Evolutionary conservation across 2,113 vertebrate species (phyloP).

Genomic region (Microtus pennsylvanicus): DNA sequence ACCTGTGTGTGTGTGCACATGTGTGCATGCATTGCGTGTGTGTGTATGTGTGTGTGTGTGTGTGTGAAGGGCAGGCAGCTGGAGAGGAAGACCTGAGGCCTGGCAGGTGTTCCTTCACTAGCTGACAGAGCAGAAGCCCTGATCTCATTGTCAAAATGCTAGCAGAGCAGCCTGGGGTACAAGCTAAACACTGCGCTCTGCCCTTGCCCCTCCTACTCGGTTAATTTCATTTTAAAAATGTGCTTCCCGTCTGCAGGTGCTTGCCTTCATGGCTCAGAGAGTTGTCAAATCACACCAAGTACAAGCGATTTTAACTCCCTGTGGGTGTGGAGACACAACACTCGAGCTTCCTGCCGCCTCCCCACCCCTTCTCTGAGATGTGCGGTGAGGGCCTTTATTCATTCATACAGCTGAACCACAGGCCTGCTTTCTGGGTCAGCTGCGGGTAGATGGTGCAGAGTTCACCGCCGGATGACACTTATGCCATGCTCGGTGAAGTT

Average conservation of each 20-base stretch:
- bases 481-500: neutral
- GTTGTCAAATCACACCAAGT: neutral
- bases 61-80: neutral
- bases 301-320: neutral
- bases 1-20: neutral
- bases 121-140: slow-evolving; percentile 29
- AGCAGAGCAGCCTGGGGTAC: neutral
- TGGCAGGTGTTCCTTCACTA: neutral
- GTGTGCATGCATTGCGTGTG: too few relatives aligned
- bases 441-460: neutral
- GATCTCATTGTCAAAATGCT: neutral
- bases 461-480: neutral
- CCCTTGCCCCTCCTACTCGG: neutral
- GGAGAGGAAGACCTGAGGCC: neutral
- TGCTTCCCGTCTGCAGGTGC: neutral
- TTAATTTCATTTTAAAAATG: neutral
- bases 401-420: neutral
- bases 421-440: neutral
- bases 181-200: neutral
- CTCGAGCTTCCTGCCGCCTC: neutral
- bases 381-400: neutral
- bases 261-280: neutral
- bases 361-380: accelerated
- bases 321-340: neutral
- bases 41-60: neutral